Conservation (phyloP, 2,888 invertebrate genomes). For the Mesorhabditis sp. region DNA sequence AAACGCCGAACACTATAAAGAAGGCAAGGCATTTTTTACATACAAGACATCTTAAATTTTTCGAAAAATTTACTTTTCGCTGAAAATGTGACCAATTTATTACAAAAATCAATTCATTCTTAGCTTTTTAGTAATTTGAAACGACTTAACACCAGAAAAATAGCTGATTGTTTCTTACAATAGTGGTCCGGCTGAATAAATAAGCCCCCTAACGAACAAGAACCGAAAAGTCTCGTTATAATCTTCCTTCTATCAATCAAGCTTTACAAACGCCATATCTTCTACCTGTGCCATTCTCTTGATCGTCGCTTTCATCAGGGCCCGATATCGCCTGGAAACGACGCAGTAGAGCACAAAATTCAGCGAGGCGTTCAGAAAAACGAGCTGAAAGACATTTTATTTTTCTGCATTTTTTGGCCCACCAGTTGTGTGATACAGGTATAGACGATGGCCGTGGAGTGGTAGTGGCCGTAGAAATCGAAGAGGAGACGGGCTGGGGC, state of each 20-base stretch:
- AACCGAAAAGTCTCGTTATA: not conserved
- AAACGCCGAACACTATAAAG: too few relatives aligned
- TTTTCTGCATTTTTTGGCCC: not conserved
- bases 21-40: too few relatives aligned
- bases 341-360: conserved; percentile 57
- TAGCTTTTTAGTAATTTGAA: not conserved
- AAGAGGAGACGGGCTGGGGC: conserved; percentile 55
- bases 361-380: conserved; percentile 56
- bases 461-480: conserved; percentile 50
- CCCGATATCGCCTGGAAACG: conserved; percentile 52
- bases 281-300: conserved; percentile 27
- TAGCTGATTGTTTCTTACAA: too few relatives aligned
- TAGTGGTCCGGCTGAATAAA: too few relatives aligned
- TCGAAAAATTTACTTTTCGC: too few relatives aligned
- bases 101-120: too few relatives aligned
- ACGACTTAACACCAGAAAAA: not conserved
- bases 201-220: too few relatives aligned
- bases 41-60: too few relatives aligned
- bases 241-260: not conserved
- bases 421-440: conserved; percentile 53
- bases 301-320: conserved; percentile 34
- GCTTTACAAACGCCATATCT: conserved; percentile 4
- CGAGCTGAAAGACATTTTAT: conserved; percentile 35
- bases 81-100: too few relatives aligned
- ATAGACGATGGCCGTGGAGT: conserved; percentile 49